Evolutionary conservation across 1,140 invertebrate species (phyloP).

Genomic region (Drosophila trapezifrons): DNA sequence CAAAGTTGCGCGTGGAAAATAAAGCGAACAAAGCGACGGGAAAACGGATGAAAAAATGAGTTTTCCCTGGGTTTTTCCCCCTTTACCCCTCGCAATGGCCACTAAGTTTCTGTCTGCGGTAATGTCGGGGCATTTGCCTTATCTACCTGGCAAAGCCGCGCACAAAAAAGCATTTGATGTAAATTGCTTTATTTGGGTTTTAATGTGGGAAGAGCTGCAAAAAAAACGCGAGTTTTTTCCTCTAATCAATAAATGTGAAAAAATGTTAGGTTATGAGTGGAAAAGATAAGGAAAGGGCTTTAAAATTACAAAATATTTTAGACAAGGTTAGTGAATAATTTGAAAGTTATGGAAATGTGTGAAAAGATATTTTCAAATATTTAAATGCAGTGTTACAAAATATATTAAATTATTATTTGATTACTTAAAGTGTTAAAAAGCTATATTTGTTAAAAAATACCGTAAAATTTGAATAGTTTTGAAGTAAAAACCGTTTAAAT

Average conservation of each 20-base stretch:
- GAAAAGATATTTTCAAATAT: too few species aligned
- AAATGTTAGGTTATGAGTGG: background rate
- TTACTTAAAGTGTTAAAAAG: too few species aligned
- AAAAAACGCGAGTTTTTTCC: background rate
- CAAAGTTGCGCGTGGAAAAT: slow-evolving; percentile 17
- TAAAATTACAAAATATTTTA: background rate
- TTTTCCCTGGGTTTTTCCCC: background rate
- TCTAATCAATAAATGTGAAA: slow-evolving; percentile 5
- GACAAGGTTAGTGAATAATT: too few species aligned
- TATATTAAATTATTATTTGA: too few species aligned
- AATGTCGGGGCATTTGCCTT: slow-evolving; percentile 27
- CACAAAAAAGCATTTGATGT: slow-evolving; percentile 11
- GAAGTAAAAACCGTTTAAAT: too few species aligned
- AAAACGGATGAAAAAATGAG: slow-evolving; percentile 22
- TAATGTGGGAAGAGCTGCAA: background rate
- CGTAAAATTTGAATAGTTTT: too few species aligned
- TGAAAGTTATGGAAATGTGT: too few species aligned
- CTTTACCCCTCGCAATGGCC: background rate
- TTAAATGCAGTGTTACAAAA: too few species aligned
- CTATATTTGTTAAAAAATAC: too few species aligned
- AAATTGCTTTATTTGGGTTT: slow-evolving; percentile 24
- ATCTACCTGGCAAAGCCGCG: slow-evolving; percentile 14
- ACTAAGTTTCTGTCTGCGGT: slow-evolving; percentile 18
- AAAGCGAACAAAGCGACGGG: slow-evolving; percentile 11
- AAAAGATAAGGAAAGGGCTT: background rate